Conservation (phyloP, 1,140 invertebrate genomes). For the Neodiprion lecontei region DNA sequence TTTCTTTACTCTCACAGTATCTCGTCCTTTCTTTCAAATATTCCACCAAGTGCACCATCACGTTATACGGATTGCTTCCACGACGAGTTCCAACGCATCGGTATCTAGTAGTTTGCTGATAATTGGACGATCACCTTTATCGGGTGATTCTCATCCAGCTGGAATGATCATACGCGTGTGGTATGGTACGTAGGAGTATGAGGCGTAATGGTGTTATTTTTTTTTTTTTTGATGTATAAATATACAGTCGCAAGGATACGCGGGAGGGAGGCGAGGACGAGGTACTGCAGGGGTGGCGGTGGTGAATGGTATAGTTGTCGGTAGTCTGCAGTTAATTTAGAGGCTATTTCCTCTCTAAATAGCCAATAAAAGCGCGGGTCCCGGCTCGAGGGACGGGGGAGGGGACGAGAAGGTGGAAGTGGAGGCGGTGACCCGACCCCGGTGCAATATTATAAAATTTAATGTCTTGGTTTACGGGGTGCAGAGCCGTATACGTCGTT, state of each 20-base stretch:
- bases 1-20: too few species aligned
- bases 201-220: background rate
- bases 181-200: too few species aligned
- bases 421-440: constrained; percentile 22
- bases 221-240: background rate
- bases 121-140: constrained; percentile 5
- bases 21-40: too few species aligned
- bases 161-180: too few species aligned
- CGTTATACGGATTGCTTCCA: too few species aligned
- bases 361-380: constrained; percentile 58
- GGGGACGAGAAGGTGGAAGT: background rate
- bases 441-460: constrained; percentile 63
- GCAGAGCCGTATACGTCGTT: constrained; percentile 38
- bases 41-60: too few species aligned
- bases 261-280: background rate
- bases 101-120: background rate
- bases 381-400: constrained; percentile 26
- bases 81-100: too few species aligned
- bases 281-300: background rate
- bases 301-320: constrained; percentile 24
- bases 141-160: background rate
- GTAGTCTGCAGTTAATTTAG: constrained; percentile 62
- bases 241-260: background rate
- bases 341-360: constrained; percentile 63
- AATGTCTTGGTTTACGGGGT: constrained; percentile 62